These are phyloP conservation scores for Hydropsyche tenuis DNA, from an alignment of 1,140 invertebrate genomes.

Conservation along the genomic window DNA sequence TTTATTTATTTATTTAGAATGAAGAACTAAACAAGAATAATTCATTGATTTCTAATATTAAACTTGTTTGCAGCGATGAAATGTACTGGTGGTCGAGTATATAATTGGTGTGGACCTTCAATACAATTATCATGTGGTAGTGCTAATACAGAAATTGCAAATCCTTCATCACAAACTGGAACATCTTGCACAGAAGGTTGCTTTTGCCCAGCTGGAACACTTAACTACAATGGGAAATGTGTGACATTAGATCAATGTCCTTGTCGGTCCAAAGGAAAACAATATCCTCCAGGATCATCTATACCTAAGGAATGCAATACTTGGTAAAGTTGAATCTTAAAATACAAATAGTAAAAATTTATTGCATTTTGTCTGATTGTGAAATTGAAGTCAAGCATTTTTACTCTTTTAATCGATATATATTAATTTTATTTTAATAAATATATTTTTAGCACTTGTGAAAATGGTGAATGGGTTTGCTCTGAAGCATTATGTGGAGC, in stretches of 20 bases:
- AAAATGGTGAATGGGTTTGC: slow-evolving; percentile 79
- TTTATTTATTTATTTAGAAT: too few relatives aligned
- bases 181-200: slow-evolving; percentile 81
- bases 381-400: too few relatives aligned
- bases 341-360: not conserved
- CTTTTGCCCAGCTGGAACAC: slow-evolving; percentile 78
- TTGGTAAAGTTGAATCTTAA: slow-evolving; percentile 64
- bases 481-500: slow-evolving; percentile 75
- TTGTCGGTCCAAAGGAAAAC: slow-evolving; percentile 77
- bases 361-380: too few relatives aligned
- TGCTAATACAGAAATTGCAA: slow-evolving; percentile 47
- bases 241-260: slow-evolving; percentile 76
- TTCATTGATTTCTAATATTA: not conserved
- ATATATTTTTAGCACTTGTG: slow-evolving; percentile 66
- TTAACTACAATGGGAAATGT: slow-evolving; percentile 77
- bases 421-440: slow-evolving; percentile 9
- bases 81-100: slow-evolving; percentile 73
- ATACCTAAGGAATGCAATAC: slow-evolving; percentile 85
- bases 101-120: slow-evolving; percentile 71
- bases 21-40: too few relatives aligned
- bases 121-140: slow-evolving; percentile 65
- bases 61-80: slow-evolving; percentile 67
- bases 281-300: slow-evolving; percentile 73
- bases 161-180: slow-evolving; percentile 23
- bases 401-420: too few relatives aligned